These are phyloP conservation scores for Theristus sp. DNA, from an alignment of 2,888 invertebrate species.

Conservation along the genomic window DNA sequence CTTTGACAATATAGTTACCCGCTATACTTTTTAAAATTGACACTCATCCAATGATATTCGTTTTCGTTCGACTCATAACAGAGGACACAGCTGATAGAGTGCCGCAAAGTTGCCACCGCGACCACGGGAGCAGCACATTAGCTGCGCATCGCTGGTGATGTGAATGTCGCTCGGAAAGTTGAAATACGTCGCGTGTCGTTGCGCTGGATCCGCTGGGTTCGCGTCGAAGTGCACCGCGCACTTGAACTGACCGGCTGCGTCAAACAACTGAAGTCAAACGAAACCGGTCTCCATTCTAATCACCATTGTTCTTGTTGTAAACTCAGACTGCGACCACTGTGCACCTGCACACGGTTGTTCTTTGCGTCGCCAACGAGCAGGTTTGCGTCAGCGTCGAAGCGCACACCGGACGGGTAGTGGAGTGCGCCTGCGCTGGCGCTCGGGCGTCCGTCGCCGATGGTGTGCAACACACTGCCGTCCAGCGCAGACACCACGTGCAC, in stretches of 20 bases:
- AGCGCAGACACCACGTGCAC: slow-evolving; percentile 1
- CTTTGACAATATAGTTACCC: too few species aligned
- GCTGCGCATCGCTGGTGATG: slow-evolving; percentile 17
- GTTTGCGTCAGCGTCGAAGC: slow-evolving; percentile 2
- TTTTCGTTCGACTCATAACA: too few species aligned
- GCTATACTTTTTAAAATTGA: too few species aligned
- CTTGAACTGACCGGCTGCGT: slow-evolving; percentile 16
- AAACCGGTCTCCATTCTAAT: too few species aligned
- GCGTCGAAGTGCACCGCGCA: slow-evolving; percentile 13
- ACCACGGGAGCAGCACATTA: too few species aligned
- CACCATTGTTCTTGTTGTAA: too few species aligned
- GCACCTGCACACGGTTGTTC: slow-evolving; percentile 8
- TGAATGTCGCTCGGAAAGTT: slow-evolving; percentile 22
- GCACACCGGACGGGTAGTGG: slow-evolving; percentile 3
- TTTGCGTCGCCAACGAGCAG: slow-evolving; percentile 5
- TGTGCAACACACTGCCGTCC: not conserved
- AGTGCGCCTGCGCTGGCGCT: not conserved
- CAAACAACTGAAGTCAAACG: slow-evolving; percentile 21
- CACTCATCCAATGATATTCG: too few species aligned
- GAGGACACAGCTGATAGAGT: too few species aligned
- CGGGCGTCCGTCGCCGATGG: not conserved
- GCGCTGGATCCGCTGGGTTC: too few species aligned
- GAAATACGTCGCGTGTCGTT: slow-evolving; percentile 12
- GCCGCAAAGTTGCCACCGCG: too few species aligned
- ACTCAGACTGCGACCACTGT: too few species aligned